Base-by-base conservation (phyloP, 2,888 invertebrate genomes). In the Endotricha flammealis region DNA sequence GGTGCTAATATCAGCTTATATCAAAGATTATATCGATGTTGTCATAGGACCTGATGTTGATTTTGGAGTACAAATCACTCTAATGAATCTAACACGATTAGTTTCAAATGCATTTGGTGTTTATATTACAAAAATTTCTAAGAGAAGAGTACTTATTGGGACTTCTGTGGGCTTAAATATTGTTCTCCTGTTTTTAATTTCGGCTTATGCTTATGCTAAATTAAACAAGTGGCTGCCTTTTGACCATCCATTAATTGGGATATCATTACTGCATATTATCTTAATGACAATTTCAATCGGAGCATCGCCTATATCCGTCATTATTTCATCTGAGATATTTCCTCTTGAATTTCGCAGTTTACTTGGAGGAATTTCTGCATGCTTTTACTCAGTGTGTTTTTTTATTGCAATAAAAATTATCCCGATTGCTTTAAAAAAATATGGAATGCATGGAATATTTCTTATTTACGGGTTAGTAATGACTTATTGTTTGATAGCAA, bases 341-440 rank as follows among this genome's bases (percentile, higher is more conserved):
- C 54, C 58, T 4, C 30, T 53, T 7, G 44, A 48, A 8, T 49
- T 47, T n/a, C 45, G 45, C 14, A 47, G 48, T 23, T 11, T 54
- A 4, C 46, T 13, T 10, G 7, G 89, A 3, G 51, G 53, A 1
- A 41, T 48, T 1, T 38, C 50, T 12, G 46, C 47, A 1, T 45
- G 46, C 0, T n/a, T 57, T 7, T 52, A 53, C n/a, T 36, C 3
- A 47, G 45, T 31, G 38, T 42, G 20, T 46, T 46, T 8, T 32
- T 52, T 0, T 39, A 41, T 2, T 25, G 12, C 8, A 4, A 14
- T 49, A 2, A 58, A 58, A 32, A 42, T 52, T 11, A 42, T 44
- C 0, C 44, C 44, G 1, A 33, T 32, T 17, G 23, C 53, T 4
- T 41, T 50, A 3, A 33, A 25, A 4, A 38, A 22, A 0, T 39